Base-by-base conservation (phyloP, 2,113 vertebrate species). In the Tiliqua scincoides region DNA sequence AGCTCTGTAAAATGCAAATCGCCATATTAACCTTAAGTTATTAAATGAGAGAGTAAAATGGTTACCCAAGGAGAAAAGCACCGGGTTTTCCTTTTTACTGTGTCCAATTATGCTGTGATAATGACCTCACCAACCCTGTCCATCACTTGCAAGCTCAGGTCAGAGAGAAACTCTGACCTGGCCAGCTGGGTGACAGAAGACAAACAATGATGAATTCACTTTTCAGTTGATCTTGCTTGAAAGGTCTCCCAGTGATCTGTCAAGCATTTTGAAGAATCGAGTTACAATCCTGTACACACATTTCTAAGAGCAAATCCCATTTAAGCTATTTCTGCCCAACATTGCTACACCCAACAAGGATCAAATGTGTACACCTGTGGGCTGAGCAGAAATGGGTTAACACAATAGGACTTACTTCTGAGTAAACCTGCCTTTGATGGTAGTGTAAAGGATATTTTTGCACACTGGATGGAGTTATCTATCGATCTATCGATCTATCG, bases 21-120 rank as follows among this genome's bases (percentile, higher is more conserved):
- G 25, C 25, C 27, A 23, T 83, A 63, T 32, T 25, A 63, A 21
- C 27, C 35, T 43, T 27, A 32, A 15, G 54, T 62, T 63, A 74
- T 74, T 27, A 78, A 75, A 57, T 54, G 84, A 61, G 84, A 61
- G 30, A 37, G 63, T 78, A 11, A 32, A 23, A 70, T 54, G 61
- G 84, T 18, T 78, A 40, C 75, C 23, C 2, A 35, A 43, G 80
- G 74, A 91, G 86, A 85, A 79, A 81, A 73, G 65, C 84, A 77
- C 3, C 72, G 70, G 65, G 48, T 54, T 86, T 85, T 89, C 59
- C 71, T 85, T 85, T 89, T 89, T 85, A 73, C 43, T 79, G 54
- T 76, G 30, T 88, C 88, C 91, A 93, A 89, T 76, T 85, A 90
- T 82, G 78, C 87, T 92, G 84, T 30, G 68, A 87, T 83, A 92